phyloP scores from a whole-genome alignment of 2,113 vertebrate genomes.

The Halcyon malimbica region DNA sequence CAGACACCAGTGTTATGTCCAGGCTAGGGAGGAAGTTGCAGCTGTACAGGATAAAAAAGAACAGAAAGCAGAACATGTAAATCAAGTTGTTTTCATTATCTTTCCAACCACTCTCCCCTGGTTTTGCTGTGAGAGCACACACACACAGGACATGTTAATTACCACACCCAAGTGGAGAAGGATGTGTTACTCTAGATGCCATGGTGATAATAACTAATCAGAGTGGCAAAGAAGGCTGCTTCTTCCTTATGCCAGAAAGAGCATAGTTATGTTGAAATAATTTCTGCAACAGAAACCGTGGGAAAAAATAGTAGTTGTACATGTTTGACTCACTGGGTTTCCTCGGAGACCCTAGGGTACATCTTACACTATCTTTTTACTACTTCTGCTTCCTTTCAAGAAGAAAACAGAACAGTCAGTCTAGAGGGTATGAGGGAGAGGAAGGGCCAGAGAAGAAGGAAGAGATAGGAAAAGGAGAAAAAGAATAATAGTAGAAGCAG shows the following conservation, averaged over 20 bases:
- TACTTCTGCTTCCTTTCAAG: slow-evolving; percentile 34
- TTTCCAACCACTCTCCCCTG: background rate
- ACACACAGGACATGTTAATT: background rate
- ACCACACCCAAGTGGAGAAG: background rate
- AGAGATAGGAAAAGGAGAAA: background rate
- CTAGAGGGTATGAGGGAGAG: background rate
- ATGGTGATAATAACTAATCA: background rate
- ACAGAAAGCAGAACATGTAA: background rate
- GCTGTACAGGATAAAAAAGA: background rate
- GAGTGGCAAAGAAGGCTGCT: background rate
- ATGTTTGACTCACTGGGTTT: background rate
- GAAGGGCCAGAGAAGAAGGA: background rate
- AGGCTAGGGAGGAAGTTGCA: background rate
- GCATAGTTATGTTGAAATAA: background rate
- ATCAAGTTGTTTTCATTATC: background rate
- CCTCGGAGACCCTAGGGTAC: background rate
- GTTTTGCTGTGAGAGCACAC: background rate
- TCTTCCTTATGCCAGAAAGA: background rate
- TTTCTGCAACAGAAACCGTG: background rate
- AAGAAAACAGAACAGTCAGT: background rate
- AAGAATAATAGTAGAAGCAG: background rate
- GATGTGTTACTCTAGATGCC: background rate
- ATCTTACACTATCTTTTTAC: background rate
- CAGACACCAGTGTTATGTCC: background rate
- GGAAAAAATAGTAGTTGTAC: background rate